phyloP scores from a whole-genome alignment of 2,113 vertebrate species.

The Falco punctatus region DNA sequence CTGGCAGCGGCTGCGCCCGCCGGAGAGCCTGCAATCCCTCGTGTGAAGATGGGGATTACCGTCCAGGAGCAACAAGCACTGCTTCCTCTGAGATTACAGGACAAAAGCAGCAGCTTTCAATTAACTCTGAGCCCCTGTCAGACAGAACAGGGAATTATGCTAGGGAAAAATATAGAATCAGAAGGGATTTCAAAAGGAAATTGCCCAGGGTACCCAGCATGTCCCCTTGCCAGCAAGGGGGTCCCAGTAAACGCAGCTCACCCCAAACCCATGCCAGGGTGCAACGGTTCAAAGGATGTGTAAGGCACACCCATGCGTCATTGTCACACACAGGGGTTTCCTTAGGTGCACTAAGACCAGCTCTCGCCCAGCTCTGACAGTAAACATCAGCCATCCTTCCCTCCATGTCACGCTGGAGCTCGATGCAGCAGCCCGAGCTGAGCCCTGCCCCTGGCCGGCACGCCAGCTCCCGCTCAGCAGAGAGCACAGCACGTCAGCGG shows the following conservation, averaged over 20 bases:
- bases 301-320: neutral
- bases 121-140: neutral
- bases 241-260: neutral
- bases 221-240: neutral
- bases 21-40: neutral
- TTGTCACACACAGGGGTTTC: neutral
- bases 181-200: neutral
- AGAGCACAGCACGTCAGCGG: neutral
- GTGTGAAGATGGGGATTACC: neutral
- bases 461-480: neutral
- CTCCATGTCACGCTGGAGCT: neutral
- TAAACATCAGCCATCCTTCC: neutral
- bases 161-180: neutral
- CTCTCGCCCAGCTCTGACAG: neutral
- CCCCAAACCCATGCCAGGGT: accelerated
- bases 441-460: neutral
- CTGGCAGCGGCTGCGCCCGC: neutral
- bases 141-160: neutral
- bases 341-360: neutral
- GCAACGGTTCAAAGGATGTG: neutral
- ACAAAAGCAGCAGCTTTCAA: conserved; percentile 39
- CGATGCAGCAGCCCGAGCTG: neutral
- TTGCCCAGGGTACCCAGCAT: neutral
- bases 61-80: conserved; percentile 1
- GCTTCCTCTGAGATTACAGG: neutral